These are phyloP conservation scores for Hemiprocne comata DNA, from an alignment of 2,113 vertebrate species.

Conservation along the genomic window DNA sequence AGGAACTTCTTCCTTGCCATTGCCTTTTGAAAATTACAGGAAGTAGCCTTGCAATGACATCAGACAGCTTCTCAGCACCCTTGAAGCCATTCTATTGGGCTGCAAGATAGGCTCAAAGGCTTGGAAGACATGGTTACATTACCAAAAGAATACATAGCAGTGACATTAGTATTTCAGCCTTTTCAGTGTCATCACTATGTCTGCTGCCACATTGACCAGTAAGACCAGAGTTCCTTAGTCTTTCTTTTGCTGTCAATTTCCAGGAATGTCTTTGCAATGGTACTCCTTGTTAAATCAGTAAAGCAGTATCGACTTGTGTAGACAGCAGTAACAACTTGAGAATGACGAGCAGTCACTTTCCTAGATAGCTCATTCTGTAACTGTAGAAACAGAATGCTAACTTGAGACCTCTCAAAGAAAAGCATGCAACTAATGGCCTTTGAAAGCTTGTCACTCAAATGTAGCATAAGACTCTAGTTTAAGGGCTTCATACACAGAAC, in stretches of 20 bases:
- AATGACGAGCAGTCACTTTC: constrained; percentile 21
- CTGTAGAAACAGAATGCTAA: neutral
- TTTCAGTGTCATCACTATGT: neutral
- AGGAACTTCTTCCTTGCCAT: neutral
- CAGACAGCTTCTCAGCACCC: neutral
- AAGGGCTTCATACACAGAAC: neutral
- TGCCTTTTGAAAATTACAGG: neutral
- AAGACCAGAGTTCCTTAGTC: neutral
- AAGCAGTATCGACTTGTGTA: neutral
- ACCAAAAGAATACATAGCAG: neutral
- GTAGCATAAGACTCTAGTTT: neutral
- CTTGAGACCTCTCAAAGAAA: neutral
- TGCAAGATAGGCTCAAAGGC: neutral
- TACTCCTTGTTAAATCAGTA: neutral
- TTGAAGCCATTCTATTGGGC: neutral
- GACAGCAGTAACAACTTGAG: constrained; percentile 1
- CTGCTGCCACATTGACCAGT: neutral
- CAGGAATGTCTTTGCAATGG: neutral
- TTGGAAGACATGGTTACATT: neutral
- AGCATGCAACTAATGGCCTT: neutral
- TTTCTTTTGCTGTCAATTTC: neutral
- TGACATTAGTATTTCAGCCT: neutral
- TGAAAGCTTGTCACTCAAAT: constrained; percentile 1
- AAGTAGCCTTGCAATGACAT: neutral
- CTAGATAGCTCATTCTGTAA: neutral